Base-by-base conservation (phyloP, 1,140 invertebrate genomes). In the Halictus rubicundus region DNA sequence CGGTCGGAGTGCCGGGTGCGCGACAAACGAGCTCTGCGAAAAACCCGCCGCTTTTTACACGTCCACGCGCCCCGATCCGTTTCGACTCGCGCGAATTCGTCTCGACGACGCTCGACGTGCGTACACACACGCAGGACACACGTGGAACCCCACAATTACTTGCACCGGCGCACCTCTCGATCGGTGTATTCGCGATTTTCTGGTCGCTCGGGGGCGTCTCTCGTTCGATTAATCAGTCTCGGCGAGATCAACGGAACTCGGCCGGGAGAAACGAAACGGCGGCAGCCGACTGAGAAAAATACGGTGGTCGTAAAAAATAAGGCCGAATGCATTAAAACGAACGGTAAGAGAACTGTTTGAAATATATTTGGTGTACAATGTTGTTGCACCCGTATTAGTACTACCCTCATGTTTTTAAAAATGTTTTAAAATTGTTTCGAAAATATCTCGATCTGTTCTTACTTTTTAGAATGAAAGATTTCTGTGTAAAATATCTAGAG, bases 221-320 rank as follows among this genome's bases (percentile, higher is more conserved):
- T 59, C 52, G 64, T 61, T 64, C 46, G 65, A 46, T 78, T 78
- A 78, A 78, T 80, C 78, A 68, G 37, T 59, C 52, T 59, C 49
- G 49, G 23, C 52, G 21, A 46, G 32, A 25, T 49, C 59, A 73
- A 69, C 57, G 42, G 37, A 54, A 73, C 25, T 39, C 7, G 60
- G 61, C 8, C 54, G 57, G 46, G 42, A 21, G 32, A 25, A 14
- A 32, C 16, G 12, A 37, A 81, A 57, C n/a, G 19, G 57, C 52
- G 27, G 16, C 12, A 46, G 14, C 32, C 25, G 25, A 78, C 46
- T 27, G 57, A 82, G 52, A 68, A 32, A 49, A 68, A 12, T 14
- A 14, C 10, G 42, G 42, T 2, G 10, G 10, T 10, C 14, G 2
- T 14, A 14, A 46, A 14, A 46, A 46, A 14, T 12, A 46, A 46